These are phyloP conservation scores for Mycetomoellerius zeteki DNA, from an alignment of 1,140 invertebrate genomes.

Conservation along the genomic window DNA sequence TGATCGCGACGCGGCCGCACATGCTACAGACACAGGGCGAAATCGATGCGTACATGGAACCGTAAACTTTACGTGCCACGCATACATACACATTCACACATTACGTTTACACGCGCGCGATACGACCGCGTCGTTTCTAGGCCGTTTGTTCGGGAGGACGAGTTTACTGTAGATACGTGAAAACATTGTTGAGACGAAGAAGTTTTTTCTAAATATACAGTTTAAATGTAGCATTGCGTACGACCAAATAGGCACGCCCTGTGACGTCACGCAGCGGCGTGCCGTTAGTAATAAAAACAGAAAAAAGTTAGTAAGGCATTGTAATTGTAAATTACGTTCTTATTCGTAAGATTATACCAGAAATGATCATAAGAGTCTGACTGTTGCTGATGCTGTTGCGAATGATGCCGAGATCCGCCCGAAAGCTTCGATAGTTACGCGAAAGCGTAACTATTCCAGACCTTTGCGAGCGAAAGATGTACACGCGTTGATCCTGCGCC, in stretches of 20 bases:
- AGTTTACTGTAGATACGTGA: conserved; percentile 84
- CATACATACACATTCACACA: conserved; percentile 8
- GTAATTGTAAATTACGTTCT: conserved; percentile 84
- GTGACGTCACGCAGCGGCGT: conserved; percentile 75
- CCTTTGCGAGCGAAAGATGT: background rate
- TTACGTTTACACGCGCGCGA: conserved; percentile 46
- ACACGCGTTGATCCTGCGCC: background rate
- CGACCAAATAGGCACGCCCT: conserved; percentile 82
- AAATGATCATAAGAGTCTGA: conserved; percentile 79
- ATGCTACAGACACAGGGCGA: background rate
- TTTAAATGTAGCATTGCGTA: conserved; percentile 85
- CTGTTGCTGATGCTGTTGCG: conserved; percentile 58
- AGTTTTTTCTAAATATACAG: conserved; percentile 84
- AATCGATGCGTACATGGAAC: conserved; percentile 12
- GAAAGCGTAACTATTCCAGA: background rate
- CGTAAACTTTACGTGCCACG: conserved; percentile 2
- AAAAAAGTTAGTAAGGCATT: conserved; percentile 76
- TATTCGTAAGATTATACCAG: conserved; percentile 75
- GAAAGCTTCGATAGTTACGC: conserved; percentile 62
- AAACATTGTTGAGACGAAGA: conserved; percentile 82
- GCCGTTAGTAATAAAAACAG: conserved; percentile 81
- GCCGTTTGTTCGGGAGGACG: conserved; percentile 75
- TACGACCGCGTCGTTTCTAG: conserved; percentile 70
- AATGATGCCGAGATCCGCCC: conserved; percentile 69
- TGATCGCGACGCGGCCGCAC: conserved; percentile 48